A percentile compares a stretch with the other conserved stretches of the same genome.
phyloP scores from a whole-genome alignment of 1,140 invertebrate species.

The Diorhabda carinulata region DNA sequence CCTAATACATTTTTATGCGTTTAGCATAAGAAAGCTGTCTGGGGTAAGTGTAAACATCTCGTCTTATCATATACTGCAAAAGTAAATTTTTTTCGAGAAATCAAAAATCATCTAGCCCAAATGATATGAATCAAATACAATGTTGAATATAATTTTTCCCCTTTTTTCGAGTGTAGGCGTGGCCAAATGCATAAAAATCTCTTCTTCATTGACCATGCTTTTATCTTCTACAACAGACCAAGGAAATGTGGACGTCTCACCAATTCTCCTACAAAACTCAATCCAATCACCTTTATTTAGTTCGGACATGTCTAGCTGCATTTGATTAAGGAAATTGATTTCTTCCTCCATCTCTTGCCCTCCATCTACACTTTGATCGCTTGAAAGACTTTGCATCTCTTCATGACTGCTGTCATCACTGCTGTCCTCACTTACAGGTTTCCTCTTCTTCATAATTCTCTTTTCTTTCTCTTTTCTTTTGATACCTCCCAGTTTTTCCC shows the following conservation, averaged over 20 bases:
- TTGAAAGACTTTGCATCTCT: slow-evolving; percentile 5
- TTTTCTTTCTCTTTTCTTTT: not conserved
- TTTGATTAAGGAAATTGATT: not conserved
- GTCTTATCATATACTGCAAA: not conserved
- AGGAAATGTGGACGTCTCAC: not conserved
- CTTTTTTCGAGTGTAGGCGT: not conserved
- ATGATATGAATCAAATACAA: not conserved
- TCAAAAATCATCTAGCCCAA: not conserved
- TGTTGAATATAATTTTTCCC: not conserved
- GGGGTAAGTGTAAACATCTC: too few species aligned
- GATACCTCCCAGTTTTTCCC: not conserved
- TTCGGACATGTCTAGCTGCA: not conserved
- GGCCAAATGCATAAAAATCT: not conserved
- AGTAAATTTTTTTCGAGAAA: not conserved
- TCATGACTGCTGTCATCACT: slow-evolving; percentile 2
- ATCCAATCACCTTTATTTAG: not conserved
- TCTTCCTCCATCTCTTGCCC: not conserved
- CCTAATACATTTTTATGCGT: too few species aligned
- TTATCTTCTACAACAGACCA: not conserved
- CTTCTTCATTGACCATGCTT: not conserved
- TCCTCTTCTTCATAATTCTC: not conserved
- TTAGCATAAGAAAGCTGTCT: too few species aligned
- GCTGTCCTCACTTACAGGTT: not conserved
- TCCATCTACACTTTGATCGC: slow-evolving; percentile 7
- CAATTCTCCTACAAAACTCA: not conserved